Base-by-base conservation (phyloP, 2,797 vertebrate species). In the Mormyrus proboscirostris region DNA sequence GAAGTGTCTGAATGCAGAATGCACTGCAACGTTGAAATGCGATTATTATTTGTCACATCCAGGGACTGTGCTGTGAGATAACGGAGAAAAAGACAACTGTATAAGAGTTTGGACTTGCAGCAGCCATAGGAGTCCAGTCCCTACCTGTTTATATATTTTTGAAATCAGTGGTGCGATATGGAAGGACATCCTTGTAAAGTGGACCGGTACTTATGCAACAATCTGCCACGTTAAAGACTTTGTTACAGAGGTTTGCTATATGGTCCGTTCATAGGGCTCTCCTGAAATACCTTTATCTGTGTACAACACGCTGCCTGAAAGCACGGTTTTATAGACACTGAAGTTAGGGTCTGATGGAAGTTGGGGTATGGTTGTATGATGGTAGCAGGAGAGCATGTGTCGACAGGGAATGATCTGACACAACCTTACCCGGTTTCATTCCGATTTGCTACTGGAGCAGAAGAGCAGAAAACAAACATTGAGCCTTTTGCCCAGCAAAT, bases 251-350 rank as follows among this genome's bases (percentile, higher is more conserved):
- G 89, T 90, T 92, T 93, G 91, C 92, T 89, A 73, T 76, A 91
- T 87, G 90, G 59, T 88, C 19, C 93, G 92, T 88, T 93, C 93
- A 94, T 94, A 93, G 89, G 93, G 93, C 94, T 95, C 93, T 94
- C 93, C 69, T 94, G 93, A 93, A 92, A 94, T 93, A 91, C 92
- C 93, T 92, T 93, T 93, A 95, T 93, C 94, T 96, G 96, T 95
- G 96, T 94, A 96, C 95, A 96, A 95, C 94, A 95, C 93, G 96
- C 94, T 94, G 94, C 93, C 95, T 95, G 94, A 95, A 94, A 93
- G 93, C 93, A 95, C 93, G 87, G 92, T 91, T 90, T 41, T 19
- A 59, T 87, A 89, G 89, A 88, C 76, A 92, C 91, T 91, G 90
- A 90, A 88, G 84, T 87, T 87, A 53, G 38, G 38, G 51, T 91